Conservation (phyloP, 1,140 invertebrate species). For the Temnothorax longispinosus region DNA sequence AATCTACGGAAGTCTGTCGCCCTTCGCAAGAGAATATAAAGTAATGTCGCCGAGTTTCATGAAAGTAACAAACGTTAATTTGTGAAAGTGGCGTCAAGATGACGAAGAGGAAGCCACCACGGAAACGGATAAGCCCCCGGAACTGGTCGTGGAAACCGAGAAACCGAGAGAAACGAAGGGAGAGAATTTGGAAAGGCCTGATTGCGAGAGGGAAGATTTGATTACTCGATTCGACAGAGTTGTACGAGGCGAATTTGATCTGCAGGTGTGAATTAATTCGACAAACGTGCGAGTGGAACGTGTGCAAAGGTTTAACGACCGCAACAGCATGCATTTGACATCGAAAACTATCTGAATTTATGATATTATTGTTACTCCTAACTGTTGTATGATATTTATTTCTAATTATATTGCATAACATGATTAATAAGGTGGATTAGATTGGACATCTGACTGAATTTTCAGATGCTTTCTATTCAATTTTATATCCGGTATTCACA, state of each 20-base stretch:
- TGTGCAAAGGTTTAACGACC: not conserved
- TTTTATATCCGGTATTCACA: not conserved
- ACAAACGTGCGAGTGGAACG: not conserved
- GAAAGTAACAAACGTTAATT: conserved; percentile 55
- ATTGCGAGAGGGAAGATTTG: conserved; percentile 79
- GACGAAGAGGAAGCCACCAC: conserved; percentile 69
- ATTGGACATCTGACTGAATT: too few species aligned
- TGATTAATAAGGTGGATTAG: too few species aligned
- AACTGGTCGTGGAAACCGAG: conserved; percentile 72
- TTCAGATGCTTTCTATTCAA: not conserved
- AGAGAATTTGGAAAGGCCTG: conserved; percentile 42
- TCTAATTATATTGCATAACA: too few species aligned
- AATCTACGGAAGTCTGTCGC: conserved; percentile 42
- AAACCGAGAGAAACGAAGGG: conserved; percentile 73
- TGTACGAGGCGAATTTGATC: conserved; percentile 74
- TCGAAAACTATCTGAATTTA: not conserved
- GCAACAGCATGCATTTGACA: not conserved
- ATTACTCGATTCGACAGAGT: conserved; percentile 81
- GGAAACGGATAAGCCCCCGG: conserved; percentile 73
- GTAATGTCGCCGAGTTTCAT: conserved; percentile 1
- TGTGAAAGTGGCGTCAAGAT: conserved; percentile 71
- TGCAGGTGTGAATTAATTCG: conserved; percentile 76
- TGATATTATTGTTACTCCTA: too few species aligned
- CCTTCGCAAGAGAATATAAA: conserved; percentile 31
- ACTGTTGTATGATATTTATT: too few species aligned